Percentiles rank a stretch among this genome's conserved stretches.
Conservation (phyloP, 2,888 invertebrate species). For the Orthosia incerta region DNA sequence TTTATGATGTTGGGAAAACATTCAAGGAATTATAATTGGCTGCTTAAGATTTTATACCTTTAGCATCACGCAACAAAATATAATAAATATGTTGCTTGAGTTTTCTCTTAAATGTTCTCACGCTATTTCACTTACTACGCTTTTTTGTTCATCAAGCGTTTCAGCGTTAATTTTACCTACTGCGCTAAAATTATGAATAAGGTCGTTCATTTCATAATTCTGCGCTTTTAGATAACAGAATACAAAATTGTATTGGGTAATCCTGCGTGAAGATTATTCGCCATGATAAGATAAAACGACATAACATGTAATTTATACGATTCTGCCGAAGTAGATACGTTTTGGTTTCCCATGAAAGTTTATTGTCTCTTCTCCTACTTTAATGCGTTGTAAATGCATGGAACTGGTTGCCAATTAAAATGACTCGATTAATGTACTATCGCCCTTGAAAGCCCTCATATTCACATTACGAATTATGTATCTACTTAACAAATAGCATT, state of each 20-base stretch:
- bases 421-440: constrained; percentile 24
- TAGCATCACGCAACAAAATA: constrained; percentile 25
- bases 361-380: background rate
- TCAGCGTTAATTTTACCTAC: constrained; percentile 6
- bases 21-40: constrained; percentile 47
- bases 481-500: constrained; percentile 1
- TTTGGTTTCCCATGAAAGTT: background rate
- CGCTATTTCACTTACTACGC: constrained; percentile 7
- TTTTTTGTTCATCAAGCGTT: constrained; percentile 1
- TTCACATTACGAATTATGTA: constrained; percentile 31
- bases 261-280: constrained; percentile 28
- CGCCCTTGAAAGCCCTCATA: constrained; percentile 58
- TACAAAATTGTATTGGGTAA: constrained; percentile 39
- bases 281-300: constrained; percentile 26
- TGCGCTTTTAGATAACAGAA: constrained; percentile 35
- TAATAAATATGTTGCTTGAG: background rate
- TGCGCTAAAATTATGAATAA: background rate
- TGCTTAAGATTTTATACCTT: constrained; percentile 25
- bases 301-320: constrained; percentile 11
- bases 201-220: constrained; percentile 11
- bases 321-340: background rate
- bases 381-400: constrained; percentile 36
- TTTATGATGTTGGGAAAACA: constrained; percentile 1
- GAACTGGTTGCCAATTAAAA: constrained; percentile 45
- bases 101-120: constrained; percentile 47